Evolutionary conservation across 2,797 vertebrate genomes (phyloP).

Genomic region (Sebastiscus albofasciatus): DNA sequence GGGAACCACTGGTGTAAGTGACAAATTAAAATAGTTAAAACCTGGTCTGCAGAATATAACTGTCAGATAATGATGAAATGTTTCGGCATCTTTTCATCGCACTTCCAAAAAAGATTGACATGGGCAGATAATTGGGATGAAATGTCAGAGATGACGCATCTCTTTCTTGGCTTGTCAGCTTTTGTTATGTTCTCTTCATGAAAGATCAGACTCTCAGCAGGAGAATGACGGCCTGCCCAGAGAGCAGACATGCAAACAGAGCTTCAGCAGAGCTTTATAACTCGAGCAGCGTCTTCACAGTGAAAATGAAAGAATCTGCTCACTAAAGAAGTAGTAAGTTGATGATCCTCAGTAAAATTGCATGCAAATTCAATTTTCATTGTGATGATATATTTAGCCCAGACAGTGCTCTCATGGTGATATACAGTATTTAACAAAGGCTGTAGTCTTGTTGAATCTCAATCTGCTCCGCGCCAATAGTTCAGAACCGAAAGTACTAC

Average conservation of each 20-base stretch:
- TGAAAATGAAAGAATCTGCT: background rate
- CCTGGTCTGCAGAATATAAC: background rate
- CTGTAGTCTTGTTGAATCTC: slow-evolving; percentile 28
- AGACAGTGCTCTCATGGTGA: slow-evolving; percentile 13
- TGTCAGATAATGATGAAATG: background rate
- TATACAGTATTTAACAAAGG: slow-evolving; percentile 47
- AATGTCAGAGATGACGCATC: slow-evolving; percentile 35
- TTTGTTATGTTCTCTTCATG: slow-evolving; percentile 32
- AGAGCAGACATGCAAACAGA: slow-evolving; percentile 18
- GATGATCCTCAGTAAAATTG: slow-evolving; percentile 31
- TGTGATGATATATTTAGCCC: slow-evolving; percentile 56
- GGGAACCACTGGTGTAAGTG: background rate
- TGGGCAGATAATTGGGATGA: slow-evolving; percentile 42
- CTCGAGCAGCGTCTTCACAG: background rate
- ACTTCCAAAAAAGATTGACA: slow-evolving; percentile 2
- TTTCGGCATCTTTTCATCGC: slow-evolving; percentile 2
- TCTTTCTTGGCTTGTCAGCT: slow-evolving; percentile 49
- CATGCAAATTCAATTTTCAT: slow-evolving; percentile 54
- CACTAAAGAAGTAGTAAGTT: background rate
- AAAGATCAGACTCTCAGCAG: slow-evolving; percentile 34
- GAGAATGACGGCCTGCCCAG: background rate
- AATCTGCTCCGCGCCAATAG: slow-evolving; percentile 14
- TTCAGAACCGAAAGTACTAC: slow-evolving; percentile 25
- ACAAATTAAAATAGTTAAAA: background rate
- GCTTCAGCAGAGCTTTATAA: background rate